Conservation (phyloP, 2,113 vertebrate species). For the Cephalopholis sonnerati region DNA sequence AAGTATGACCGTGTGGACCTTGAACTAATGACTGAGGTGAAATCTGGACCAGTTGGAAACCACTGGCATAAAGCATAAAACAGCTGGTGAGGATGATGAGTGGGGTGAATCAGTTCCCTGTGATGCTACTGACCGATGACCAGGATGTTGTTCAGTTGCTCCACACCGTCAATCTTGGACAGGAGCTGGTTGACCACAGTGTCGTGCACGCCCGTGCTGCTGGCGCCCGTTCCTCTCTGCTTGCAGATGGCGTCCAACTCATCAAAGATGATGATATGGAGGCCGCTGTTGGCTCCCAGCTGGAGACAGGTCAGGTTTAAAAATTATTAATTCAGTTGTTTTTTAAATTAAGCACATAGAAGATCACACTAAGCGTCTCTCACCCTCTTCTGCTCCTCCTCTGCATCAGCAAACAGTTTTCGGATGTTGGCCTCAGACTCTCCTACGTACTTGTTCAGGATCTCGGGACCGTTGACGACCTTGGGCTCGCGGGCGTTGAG, state of each 20-base stretch:
- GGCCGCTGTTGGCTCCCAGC: constrained; percentile 97
- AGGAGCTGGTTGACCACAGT: constrained; percentile 98
- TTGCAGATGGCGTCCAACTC: constrained; percentile 99
- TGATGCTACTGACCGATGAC: constrained; percentile 90
- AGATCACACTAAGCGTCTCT: neutral
- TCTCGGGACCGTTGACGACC: constrained; percentile 97
- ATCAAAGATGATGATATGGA: constrained; percentile 99
- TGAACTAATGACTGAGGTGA: too few species aligned
- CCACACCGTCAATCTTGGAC: constrained; percentile 98
- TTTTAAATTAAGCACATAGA: neutral
- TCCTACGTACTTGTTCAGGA: constrained; percentile 98
- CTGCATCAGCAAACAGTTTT: constrained; percentile 97
- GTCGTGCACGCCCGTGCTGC: constrained; percentile 97
- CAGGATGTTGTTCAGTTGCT: constrained; percentile 99
- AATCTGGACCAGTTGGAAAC: too few species aligned
- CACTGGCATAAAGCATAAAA: neutral
- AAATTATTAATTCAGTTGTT: neutral
- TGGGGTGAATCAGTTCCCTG: neutral
- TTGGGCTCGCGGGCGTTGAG: constrained; percentile 97
- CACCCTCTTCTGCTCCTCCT: constrained; percentile 98
- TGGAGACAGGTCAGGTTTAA: constrained; percentile 50
- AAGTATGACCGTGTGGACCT: too few species aligned
- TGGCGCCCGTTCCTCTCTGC: constrained; percentile 95
- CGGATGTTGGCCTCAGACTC: constrained; percentile 98
- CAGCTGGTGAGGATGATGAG: neutral